Conservation (phyloP, 2,113 vertebrate species). For the Tetrao urogallus region DNA sequence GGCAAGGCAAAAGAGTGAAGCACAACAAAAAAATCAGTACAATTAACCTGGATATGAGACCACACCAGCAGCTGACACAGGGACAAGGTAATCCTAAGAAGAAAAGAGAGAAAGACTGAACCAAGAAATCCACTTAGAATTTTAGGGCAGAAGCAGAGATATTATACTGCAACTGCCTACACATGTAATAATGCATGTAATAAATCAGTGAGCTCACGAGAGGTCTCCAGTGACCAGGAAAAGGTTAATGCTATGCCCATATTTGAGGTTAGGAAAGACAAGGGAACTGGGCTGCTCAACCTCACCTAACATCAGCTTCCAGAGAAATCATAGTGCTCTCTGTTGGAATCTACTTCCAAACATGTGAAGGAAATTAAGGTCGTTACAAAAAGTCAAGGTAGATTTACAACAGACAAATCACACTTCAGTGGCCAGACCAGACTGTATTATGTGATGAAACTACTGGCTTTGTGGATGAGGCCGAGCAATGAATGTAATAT, state of each 20-base stretch:
- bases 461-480: not conserved
- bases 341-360: not conserved
- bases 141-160: not conserved
- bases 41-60: not conserved
- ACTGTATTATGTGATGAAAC: not conserved
- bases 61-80: not conserved
- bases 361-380: not conserved
- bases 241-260: not conserved
- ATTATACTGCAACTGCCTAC: too few species aligned
- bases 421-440: not conserved
- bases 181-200: not conserved
- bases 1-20: not conserved
- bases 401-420: not conserved
- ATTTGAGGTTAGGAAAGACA: not conserved
- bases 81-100: not conserved
- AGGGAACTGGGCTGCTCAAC: not conserved
- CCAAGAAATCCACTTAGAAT: not conserved
- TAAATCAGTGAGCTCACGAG: not conserved
- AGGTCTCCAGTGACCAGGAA: not conserved
- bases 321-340: not conserved
- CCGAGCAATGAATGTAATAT: not conserved
- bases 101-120: fast-evolving
- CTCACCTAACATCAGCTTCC: not conserved
- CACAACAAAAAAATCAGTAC: fast-evolving
- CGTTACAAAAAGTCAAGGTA: not conserved